A percentile compares a stretch with the other conserved stretches of the same genome.
Evolutionary conservation across 2,113 vertebrate genomes (phyloP).

Genomic region (Cervus canadensis): DNA sequence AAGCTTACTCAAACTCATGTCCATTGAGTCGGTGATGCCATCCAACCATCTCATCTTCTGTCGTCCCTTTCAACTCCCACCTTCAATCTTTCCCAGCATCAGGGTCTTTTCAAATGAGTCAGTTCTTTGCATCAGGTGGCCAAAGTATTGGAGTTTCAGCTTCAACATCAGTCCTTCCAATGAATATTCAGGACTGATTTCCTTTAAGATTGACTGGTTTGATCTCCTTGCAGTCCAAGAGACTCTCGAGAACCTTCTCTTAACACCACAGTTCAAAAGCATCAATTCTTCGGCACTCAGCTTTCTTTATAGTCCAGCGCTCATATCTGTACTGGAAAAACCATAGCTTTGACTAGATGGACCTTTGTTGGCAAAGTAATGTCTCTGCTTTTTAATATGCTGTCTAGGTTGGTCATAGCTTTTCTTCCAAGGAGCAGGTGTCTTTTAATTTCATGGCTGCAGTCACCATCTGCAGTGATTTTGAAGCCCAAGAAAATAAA

Average conservation of each 20-base stretch:
- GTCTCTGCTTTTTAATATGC: neutral
- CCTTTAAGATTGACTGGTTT: neutral
- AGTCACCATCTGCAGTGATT: neutral
- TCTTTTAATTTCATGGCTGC: neutral
- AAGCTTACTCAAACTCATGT: neutral
- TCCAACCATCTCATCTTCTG: neutral
- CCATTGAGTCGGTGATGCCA: neutral
- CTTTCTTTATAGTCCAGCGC: neutral
- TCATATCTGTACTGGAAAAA: neutral
- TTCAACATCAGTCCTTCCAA: neutral
- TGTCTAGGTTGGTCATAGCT: neutral
- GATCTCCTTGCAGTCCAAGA: neutral
- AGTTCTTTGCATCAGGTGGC: neutral
- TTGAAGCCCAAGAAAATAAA: neutral
- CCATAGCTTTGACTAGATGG: neutral
- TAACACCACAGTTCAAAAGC: neutral
- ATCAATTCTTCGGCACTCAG: neutral
- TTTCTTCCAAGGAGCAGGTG: accelerated
- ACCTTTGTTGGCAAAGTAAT: neutral
- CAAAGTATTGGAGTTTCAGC: neutral
- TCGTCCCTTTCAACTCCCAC: neutral
- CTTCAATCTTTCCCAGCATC: neutral
- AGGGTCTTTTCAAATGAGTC: neutral
- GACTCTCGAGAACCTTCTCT: neutral
- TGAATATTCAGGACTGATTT: neutral